Evolutionary conservation across 2,888 invertebrate species (phyloP).

Genomic region (Caradrina kadenii): DNA sequence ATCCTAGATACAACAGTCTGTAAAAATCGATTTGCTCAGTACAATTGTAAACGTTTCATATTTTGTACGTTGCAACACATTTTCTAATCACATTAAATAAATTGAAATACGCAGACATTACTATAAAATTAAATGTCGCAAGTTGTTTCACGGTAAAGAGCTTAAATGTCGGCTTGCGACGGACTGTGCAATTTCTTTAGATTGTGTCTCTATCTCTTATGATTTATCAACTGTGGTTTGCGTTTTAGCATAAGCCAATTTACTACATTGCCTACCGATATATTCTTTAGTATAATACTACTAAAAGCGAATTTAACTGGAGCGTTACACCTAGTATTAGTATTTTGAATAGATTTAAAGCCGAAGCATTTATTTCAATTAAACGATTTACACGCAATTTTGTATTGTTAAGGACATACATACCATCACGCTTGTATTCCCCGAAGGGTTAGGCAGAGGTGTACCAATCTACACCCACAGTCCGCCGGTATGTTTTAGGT

Average conservation of each 20-base stretch:
- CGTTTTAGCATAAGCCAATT: not conserved
- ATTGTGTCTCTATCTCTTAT: conserved; percentile 27
- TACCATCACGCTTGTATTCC: too few species aligned
- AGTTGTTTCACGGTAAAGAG: conserved; percentile 42
- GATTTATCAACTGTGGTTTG: conserved; percentile 7
- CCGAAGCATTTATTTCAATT: too few species aligned
- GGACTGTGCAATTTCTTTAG: conserved; percentile 41
- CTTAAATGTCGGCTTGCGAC: conserved; percentile 39
- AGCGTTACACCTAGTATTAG: too few species aligned
- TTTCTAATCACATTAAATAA: conserved; percentile 37
- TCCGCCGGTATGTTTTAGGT: too few species aligned
- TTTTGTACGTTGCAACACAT: conserved; percentile 32
- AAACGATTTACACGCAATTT: too few species aligned
- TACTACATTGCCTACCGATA: not conserved
- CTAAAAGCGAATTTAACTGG: too few species aligned
- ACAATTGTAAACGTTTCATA: conserved; percentile 34
- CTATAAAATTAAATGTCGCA: conserved; percentile 43
- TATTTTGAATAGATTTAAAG: too few species aligned
- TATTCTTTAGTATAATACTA: not conserved
- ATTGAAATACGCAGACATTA: conserved; percentile 46
- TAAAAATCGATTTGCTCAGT: conserved; percentile 44
- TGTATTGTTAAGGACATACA: too few species aligned
- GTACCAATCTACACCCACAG: too few species aligned
- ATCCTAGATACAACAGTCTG: conserved; percentile 1
- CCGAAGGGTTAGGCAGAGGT: too few species aligned